phyloP scores from a whole-genome alignment of 2,888 invertebrate species.

The Lordiphosa fenestrarum region DNA sequence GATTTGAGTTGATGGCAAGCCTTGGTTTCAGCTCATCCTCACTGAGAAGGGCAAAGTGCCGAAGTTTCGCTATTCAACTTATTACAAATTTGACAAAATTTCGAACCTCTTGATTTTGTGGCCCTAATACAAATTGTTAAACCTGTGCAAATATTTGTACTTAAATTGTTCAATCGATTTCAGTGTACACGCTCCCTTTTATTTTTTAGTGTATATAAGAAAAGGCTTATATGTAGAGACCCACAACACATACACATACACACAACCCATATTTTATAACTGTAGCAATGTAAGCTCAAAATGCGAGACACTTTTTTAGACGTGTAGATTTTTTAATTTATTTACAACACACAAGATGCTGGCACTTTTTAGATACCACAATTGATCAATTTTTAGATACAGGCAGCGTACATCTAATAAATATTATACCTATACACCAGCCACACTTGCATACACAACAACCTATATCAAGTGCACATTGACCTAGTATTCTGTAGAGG shows the following conservation, averaged over 20 bases:
- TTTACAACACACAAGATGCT: conserved; percentile 38
- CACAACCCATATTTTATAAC: conserved; percentile 56
- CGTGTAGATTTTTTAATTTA: conserved; percentile 63
- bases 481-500: conserved; percentile 21
- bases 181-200: conserved; percentile 4
- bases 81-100: no score
- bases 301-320: conserved; percentile 50
- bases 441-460: conserved; percentile 7
- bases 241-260: conserved; percentile 20
- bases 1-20: no score
- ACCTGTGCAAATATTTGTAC: conserved; percentile 10
- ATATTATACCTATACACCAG: conserved; percentile 8
- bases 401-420: conserved; percentile 29
- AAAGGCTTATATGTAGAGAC: conserved; percentile 22
- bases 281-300: conserved; percentile 64
- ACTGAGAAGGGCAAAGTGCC: no score
- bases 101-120: no score
- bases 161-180: conserved; percentile 1
- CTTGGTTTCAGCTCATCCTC: no score
- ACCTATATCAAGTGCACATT: conserved; percentile 21
- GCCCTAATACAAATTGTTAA: no score
- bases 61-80: no score
- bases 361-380: conserved; percentile 48
- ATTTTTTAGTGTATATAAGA: conserved; percentile 28
- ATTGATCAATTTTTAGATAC: conserved; percentile 27